These are phyloP conservation scores for Glaucomys volans DNA, from an alignment of 2,113 vertebrate genomes.

Conservation along the genomic window DNA sequence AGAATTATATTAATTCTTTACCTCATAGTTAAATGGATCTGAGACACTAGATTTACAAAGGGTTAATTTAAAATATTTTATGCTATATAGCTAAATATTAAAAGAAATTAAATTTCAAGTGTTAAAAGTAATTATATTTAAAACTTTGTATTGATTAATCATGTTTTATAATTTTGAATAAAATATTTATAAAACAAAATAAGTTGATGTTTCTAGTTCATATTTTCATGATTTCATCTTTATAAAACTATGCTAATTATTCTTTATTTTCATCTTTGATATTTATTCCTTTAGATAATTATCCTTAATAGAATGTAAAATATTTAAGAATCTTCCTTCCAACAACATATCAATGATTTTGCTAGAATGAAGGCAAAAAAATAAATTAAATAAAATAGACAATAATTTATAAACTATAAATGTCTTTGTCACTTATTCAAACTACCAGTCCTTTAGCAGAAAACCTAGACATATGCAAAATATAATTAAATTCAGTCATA, in stretches of 20 bases:
- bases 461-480: not conserved
- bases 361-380: conserved; percentile 33
- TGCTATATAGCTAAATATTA: not conserved
- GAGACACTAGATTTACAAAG: not conserved
- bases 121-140: conserved; percentile 9
- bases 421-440: not conserved
- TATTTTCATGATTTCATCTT: conserved; percentile 13
- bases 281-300: conserved; percentile 41
- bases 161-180: conserved; percentile 32
- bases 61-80: not conserved
- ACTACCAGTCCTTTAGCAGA: not conserved
- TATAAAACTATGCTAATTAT: not conserved
- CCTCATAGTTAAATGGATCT: not conserved
- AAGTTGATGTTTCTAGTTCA: not conserved
- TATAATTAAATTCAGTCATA: conserved; percentile 27
- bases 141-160: not conserved
- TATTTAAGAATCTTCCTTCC: conserved; percentile 9
- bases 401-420: conserved; percentile 12
- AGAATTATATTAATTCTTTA: conserved; percentile 16
- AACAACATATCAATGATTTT: not conserved
- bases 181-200: not conserved
- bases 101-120: conserved; percentile 21
- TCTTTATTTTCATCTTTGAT: not conserved
- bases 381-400: not conserved
- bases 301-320: conserved; percentile 25